Evolutionary conservation across 2,888 invertebrate species (phyloP), one percentile per base, ranked within the genome.

Genomic region (Cryptocheilus praepositus): DNA sequence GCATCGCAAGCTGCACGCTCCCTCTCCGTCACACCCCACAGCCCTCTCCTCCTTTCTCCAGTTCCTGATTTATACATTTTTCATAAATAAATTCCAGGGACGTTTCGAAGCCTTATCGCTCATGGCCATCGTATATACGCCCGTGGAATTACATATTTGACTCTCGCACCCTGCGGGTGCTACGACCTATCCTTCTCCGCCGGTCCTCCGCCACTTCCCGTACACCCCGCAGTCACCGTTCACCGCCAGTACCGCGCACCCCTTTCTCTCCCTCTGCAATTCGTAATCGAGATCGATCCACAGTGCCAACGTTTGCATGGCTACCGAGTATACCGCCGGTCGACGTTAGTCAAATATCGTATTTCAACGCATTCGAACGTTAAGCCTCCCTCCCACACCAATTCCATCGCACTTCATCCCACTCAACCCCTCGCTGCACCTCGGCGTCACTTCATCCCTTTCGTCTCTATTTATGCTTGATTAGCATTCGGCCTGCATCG

Each of bases 51-150:
- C 21, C 53, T 53, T 52, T 28, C 36, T 16, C 49, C 49, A 16
- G 19, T 49, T 13, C 60, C 56, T 46, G 68, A 71, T 76, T 77
- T 77, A 79, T 81, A 74, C 77, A 81, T 80, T 83, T 81, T 79
- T 83, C 77, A 81, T 82, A 82, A 83, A 83, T 81, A 80, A 78
- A 83, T 83, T 83, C 77, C 72, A 71, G 13, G 67, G 62, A 67
- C 59, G 64, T 57, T 57, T 61, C 63, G 51, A 66, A 63, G 59
- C 45, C 44, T 67, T 55, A 54, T 66, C 44, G 52, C 52, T 52
- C 63, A 8, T 36, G 16, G 36, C 52, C 52, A 49, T 19, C 43
- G 57, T 54, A 53, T 53, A 51, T 19, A 68, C 53, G 45, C 25
- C 25, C 45, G 18, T 13, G 55, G 57, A 74, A 77, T 77, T 70